A percentile compares a stretch with the other conserved stretches of the same genome.
phyloP scores from a whole-genome alignment of 2,113 vertebrate species.

The Meleagris gallopavo region DNA sequence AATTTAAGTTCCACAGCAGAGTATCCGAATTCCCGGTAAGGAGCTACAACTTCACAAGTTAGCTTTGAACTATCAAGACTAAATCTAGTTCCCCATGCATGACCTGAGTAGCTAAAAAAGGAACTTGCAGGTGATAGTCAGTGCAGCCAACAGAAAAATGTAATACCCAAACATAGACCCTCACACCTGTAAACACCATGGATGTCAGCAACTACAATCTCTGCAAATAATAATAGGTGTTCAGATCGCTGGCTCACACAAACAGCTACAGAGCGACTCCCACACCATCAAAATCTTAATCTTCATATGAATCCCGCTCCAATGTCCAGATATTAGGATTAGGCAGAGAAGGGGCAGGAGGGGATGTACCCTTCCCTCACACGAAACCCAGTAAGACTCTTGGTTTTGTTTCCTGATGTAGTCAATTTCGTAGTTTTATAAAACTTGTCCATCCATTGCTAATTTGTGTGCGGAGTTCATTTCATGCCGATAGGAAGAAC shows the following conservation, averaged over 20 bases:
- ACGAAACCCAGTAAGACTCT: not conserved
- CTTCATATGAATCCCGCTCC: not conserved
- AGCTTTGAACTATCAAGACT: not conserved
- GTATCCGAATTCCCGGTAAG: not conserved
- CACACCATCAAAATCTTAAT: fast-evolving
- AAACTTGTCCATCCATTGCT: not conserved
- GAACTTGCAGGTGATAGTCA: fast-evolving
- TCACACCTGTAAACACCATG: not conserved
- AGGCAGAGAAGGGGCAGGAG: not conserved
- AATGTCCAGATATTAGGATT: not conserved
- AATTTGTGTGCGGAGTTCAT: not conserved
- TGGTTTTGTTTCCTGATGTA: not conserved
- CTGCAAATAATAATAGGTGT: fast-evolving
- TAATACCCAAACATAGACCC: not conserved
- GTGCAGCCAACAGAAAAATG: fast-evolving
- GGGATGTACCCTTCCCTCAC: not conserved
- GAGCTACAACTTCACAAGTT: not conserved
- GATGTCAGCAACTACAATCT: not conserved
- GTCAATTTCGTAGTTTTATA: not conserved
- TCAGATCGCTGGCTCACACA: not conserved
- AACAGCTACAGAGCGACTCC: not conserved
- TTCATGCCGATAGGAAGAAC: not conserved
- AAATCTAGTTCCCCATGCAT: fast-evolving
- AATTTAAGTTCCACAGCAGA: not conserved
- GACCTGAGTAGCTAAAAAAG: not conserved